phyloP scores from a whole-genome alignment of 2,113 vertebrate species.

The human (Homo sapiens) region GRCh38 chr15:36785001-36785500 shows the following conservation, averaged over 20 bases:
- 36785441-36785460: background rate
- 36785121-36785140: conserved; percentile 5
- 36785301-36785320: background rate
- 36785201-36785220: background rate
- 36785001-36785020: background rate
- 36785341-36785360: background rate
- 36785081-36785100: background rate
- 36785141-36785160: background rate
- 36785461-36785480: background rate
- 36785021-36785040: background rate
- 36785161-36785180: background rate
- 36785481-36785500: background rate
- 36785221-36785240: background rate
- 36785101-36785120: background rate
- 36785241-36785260: background rate
- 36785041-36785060: background rate
- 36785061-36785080: background rate
- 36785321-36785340: background rate
- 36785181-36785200: conserved; percentile 1
- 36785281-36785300: background rate
- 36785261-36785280: background rate
- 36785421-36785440: background rate
- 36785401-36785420: background rate
- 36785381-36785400: background rate
- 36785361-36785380: background rate